Conservation (phyloP, 2,113 vertebrate genomes). For the Arothron firmamentum region DNA sequence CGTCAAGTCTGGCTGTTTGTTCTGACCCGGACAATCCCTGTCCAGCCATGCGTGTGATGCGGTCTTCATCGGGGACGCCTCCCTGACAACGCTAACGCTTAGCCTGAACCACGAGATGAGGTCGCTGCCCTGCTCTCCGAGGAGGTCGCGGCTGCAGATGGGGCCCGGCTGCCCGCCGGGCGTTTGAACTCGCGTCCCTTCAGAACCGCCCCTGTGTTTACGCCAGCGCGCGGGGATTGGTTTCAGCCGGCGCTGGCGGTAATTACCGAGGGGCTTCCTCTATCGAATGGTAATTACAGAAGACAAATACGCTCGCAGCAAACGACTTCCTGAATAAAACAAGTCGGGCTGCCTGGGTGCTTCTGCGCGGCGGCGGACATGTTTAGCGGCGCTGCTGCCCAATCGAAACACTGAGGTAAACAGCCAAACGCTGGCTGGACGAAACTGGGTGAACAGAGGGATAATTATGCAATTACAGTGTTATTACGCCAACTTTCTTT, state of each 20-base stretch:
- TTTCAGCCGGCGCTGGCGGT: slow-evolving; percentile 43
- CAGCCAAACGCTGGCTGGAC: slow-evolving; percentile 40
- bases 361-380: slow-evolving; percentile 33
- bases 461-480: slow-evolving; percentile 32
- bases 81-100: slow-evolving; percentile 22
- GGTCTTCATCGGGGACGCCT: slow-evolving; percentile 7
- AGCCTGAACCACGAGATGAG: slow-evolving; percentile 39
- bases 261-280: slow-evolving; percentile 62
- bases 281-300: slow-evolving; percentile 67
- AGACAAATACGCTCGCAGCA: slow-evolving; percentile 68
- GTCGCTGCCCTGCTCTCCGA: slow-evolving; percentile 24
- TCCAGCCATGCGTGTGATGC: slow-evolving; percentile 42
- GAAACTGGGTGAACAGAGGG: slow-evolving; percentile 32
- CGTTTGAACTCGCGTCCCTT: slow-evolving; percentile 30
- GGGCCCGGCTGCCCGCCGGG: slow-evolving; percentile 2
- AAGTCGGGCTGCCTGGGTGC: slow-evolving; percentile 23
- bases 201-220: slow-evolving; percentile 45
- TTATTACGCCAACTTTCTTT: slow-evolving; percentile 31
- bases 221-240: slow-evolving; percentile 55
- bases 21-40: slow-evolving; percentile 30
- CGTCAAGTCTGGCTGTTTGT: slow-evolving; percentile 8
- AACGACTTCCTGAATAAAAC: slow-evolving; percentile 55
- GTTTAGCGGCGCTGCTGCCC: slow-evolving; percentile 50
- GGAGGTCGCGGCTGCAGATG: slow-evolving; percentile 45
- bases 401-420: slow-evolving; percentile 33